A percentile compares a stretch with the other conserved stretches of the same genome.
These are phyloP conservation scores for Calameuta idolon DNA, from an alignment of 2,888 invertebrate genomes.

Conservation along the genomic window DNA sequence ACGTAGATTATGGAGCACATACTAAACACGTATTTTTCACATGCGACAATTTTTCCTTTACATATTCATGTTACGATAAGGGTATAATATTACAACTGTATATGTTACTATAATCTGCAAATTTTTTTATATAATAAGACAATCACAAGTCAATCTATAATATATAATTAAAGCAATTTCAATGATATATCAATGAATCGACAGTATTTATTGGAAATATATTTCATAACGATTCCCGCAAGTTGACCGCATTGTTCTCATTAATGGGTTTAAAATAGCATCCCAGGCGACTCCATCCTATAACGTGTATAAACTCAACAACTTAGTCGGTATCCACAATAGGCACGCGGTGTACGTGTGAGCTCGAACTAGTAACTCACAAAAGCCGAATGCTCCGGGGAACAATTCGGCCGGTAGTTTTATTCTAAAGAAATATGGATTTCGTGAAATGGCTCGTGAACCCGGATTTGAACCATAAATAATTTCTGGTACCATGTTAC, in stretches of 20 bases:
- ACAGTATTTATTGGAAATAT: not conserved
- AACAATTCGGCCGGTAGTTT: conserved; percentile 21
- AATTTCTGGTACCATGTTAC: conserved; percentile 16
- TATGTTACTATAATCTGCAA: conserved; percentile 3
- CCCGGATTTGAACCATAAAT: conserved; percentile 29
- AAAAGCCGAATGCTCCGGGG: conserved; percentile 10
- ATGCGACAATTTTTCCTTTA: not conserved
- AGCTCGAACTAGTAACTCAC: not conserved
- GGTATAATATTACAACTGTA: not conserved
- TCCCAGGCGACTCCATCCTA: not conserved
- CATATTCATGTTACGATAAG: not conserved
- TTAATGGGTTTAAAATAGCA: not conserved
- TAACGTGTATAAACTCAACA: conserved; percentile 3
- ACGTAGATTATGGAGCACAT: not conserved
- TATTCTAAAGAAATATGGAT: conserved; percentile 32
- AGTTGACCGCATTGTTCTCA: not conserved
- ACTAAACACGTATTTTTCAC: not conserved
- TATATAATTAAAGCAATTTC: not conserved
- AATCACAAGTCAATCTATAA: not conserved
- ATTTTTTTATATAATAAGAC: not conserved
- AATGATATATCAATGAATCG: not conserved
- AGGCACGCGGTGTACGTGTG: conserved; percentile 4
- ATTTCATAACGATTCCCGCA: not conserved
- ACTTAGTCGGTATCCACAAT: not conserved
- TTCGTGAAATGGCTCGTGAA: conserved; percentile 30